Base-by-base conservation (phyloP, 2,797 vertebrate genomes). In the Characodon lateralis region DNA sequence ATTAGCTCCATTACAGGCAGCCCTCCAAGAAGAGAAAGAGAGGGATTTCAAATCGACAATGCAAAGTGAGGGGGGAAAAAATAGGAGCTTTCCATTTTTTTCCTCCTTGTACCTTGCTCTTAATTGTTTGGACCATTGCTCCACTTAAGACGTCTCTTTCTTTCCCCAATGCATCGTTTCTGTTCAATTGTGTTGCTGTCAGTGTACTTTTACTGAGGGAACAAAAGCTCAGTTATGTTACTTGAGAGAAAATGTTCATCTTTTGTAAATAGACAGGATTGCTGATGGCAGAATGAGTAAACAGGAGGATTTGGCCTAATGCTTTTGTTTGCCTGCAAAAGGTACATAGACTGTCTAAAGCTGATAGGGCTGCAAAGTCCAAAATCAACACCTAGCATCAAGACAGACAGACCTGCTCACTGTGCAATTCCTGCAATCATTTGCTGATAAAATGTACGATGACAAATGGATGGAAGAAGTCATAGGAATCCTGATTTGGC, bases 1-100 rank as follows among this genome's bases (percentile, higher is more conserved):
- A 96, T 96, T 96, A 96, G 96, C 95, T 96, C 95, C 95, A 96
- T 96, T 96, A 96, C 96, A 96, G 95, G 93, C 94, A 95, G 94
- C 93, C 93, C 94, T 95, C 94, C 94, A 93, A 94, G 95, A 95
- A 92, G 92, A 93, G 90, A 95, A 93, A 94, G 94, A 95, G 93
- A 93, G 90, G 92, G 94, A 94, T 94, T 95, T 93, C 86, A 92
- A 93, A 95, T 94, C 91, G 93, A 94, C 94, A 94, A 95, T 94
- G 93, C 91, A 92, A 91, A 94, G 91, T 88, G 92, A 87, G 88
- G 84, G 81, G 80, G 85, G 77, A 50, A 31, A 14, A 84, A 85
- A 87, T 73, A 79, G 78, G 83, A 79, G 86, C 91, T 93, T 94
- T 92, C 90, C 83, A 75, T 92, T 92, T 92, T 92, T 87, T 86